A percentile compares a stretch with the other conserved stretches of the same genome.
These are phyloP conservation scores for Ligdia adustata DNA, from an alignment of 2,888 invertebrate species.

Conservation along the genomic window DNA sequence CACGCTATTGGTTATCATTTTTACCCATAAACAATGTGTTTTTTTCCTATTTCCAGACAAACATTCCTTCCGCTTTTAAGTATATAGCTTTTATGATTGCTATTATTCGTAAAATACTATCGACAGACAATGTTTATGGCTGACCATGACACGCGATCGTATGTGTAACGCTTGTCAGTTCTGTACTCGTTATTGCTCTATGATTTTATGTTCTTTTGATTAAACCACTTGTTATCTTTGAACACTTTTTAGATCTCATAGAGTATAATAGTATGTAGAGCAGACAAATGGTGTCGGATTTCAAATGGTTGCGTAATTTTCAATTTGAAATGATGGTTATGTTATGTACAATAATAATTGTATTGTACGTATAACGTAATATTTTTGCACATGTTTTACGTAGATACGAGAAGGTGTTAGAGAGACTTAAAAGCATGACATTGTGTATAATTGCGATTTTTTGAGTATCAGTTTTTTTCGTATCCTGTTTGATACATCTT, in stretches of 20 bases:
- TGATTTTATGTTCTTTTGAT: conserved; percentile 37
- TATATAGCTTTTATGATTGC: conserved; percentile 13
- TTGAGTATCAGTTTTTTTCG: too few relatives aligned
- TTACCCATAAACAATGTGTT: too few relatives aligned
- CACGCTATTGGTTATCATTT: background rate
- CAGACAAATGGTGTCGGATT: conserved; percentile 6
- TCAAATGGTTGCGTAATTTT: conserved; percentile 1
- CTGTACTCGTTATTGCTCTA: conserved; percentile 6
- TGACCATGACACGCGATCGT: conserved; percentile 38
- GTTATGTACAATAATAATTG: too few relatives aligned
- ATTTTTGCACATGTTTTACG: too few relatives aligned
- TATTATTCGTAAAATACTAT: conserved; percentile 44
- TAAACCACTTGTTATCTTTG: conserved; percentile 26
- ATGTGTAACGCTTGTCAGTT: conserved; percentile 23
- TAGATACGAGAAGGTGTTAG: too few relatives aligned
- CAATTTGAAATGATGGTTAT: conserved; percentile 14
- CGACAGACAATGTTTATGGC: conserved; percentile 36
- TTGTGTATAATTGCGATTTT: too few relatives aligned
- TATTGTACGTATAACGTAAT: too few relatives aligned
- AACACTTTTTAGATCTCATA: conserved; percentile 29
- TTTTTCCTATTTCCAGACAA: conserved; percentile 1
- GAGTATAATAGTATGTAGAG: conserved; percentile 21
- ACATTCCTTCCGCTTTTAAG: background rate
- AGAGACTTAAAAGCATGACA: too few relatives aligned
- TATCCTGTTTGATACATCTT: too few relatives aligned